A percentile compares a stretch with the other conserved stretches of the same genome.
Conservation (phyloP, 1,140 invertebrate species). For the Aphidius ervi region DNA sequence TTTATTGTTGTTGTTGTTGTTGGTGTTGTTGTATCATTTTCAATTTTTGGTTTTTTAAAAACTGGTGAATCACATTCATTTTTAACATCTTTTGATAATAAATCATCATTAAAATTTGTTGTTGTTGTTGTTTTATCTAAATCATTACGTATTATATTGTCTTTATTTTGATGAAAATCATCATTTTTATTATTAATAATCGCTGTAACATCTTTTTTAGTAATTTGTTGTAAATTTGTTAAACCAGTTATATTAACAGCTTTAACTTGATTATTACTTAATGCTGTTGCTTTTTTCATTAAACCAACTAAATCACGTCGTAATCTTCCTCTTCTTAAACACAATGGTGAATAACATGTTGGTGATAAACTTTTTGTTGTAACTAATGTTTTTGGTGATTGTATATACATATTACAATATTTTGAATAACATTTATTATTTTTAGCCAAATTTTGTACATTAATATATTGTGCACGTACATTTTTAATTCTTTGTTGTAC, state of each 20-base stretch:
- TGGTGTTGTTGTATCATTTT: conserved; percentile 27
- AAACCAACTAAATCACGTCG: conserved; percentile 65
- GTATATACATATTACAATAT: conserved; percentile 61
- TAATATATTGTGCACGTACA: conserved; percentile 62
- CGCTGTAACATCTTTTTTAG: conserved; percentile 24
- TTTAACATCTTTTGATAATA: conserved; percentile 45
- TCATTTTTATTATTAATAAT: conserved; percentile 47
- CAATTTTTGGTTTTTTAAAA: conserved; percentile 40
- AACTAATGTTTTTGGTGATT: conserved; percentile 38
- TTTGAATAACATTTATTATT: conserved; percentile 67
- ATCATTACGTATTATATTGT: conserved; percentile 55
- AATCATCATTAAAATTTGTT: conserved; percentile 54
- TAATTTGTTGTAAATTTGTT: not conserved
- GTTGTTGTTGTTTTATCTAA: conserved; percentile 57
- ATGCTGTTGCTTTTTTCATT: conserved; percentile 59
- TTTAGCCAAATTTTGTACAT: conserved; percentile 61
- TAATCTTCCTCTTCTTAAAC: conserved; percentile 64
- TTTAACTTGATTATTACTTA: conserved; percentile 42
- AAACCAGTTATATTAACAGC: conserved; percentile 10
- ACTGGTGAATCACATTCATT: conserved; percentile 30
- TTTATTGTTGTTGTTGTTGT: conserved; percentile 35
- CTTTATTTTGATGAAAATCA: no score
- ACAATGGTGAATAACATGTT: conserved; percentile 74
- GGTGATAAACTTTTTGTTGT: conserved; percentile 55
- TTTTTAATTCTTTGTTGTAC: conserved; percentile 63